Conservation (phyloP, 1,140 invertebrate species). For the Antheraea pernyi region DNA sequence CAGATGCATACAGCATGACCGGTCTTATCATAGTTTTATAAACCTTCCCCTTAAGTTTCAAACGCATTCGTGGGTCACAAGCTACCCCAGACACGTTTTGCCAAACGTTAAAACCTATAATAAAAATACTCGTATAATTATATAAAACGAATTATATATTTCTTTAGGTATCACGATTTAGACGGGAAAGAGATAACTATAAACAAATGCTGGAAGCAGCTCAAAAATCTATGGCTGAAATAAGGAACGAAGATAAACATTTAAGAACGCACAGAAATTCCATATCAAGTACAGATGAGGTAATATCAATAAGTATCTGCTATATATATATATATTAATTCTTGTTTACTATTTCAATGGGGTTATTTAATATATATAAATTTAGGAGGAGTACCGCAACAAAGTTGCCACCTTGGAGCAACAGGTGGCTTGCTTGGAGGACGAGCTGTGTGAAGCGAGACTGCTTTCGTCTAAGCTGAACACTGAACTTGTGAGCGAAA, state of each 20-base stretch:
- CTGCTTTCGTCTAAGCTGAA: conserved; percentile 91
- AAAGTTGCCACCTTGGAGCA: conserved; percentile 87
- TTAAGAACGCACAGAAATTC: conserved; percentile 49
- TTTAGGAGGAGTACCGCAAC: conserved; percentile 80
- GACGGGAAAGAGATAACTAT: conserved; percentile 93
- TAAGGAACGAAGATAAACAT: conserved; percentile 81
- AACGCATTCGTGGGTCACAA: too few species aligned
- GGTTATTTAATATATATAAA: neutral
- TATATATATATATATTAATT: neutral
- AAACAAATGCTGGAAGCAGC: conserved; percentile 94
- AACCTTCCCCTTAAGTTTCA: too few species aligned
- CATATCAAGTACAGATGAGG: conserved; percentile 82
- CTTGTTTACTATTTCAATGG: neutral
- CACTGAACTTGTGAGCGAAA: conserved; percentile 93
- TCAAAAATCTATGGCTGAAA: conserved; percentile 89
- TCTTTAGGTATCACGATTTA: conserved; percentile 84
- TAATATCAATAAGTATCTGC: conserved; percentile 36
- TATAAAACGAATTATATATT: too few species aligned
- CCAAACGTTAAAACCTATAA: too few species aligned
- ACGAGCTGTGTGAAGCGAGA: conserved; percentile 91
- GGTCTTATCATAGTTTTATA: too few species aligned
- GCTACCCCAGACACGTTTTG: too few species aligned
- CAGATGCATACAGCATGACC: too few species aligned
- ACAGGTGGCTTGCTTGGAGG: conserved; percentile 90
- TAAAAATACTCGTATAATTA: too few species aligned